A percentile compares a stretch with the other conserved stretches of the same genome.
Conservation (phyloP, 2,888 invertebrate species). For the Meiosimyza platycephala region DNA sequence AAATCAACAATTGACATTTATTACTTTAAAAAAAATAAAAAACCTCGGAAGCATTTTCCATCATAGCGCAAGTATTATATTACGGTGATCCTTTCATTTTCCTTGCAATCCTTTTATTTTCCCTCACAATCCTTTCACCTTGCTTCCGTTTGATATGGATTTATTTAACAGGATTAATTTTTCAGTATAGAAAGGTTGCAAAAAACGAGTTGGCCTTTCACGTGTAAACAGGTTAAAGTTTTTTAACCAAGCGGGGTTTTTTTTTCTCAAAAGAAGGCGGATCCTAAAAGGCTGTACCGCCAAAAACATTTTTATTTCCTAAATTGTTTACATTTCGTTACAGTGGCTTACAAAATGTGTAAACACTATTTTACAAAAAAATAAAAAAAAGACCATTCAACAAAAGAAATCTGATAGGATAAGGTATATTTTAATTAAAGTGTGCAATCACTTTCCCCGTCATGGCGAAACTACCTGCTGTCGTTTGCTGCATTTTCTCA, state of each 20-base stretch:
- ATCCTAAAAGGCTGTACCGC: not conserved
- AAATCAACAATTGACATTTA: conserved; percentile 1
- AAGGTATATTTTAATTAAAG: too few species aligned
- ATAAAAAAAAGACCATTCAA: not conserved
- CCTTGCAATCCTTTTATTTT: conserved; percentile 10
- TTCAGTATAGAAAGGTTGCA: conserved; percentile 50
- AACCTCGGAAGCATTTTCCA: not conserved
- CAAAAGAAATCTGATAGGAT: too few species aligned
- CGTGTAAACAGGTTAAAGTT: conserved; percentile 29
- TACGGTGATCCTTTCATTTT: conserved; percentile 62
- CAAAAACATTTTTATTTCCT: not conserved
- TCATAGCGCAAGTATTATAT: conserved; percentile 49
- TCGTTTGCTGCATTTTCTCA: conserved; percentile 21
- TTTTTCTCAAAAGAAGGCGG: not conserved
- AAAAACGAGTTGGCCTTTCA: conserved; percentile 30
- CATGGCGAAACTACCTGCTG: conserved; percentile 18
- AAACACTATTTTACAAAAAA: not conserved
- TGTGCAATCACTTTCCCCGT: conserved; percentile 12
- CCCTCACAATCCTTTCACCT: conserved; percentile 19
- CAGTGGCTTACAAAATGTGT: conserved; percentile 17
- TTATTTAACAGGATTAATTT: conserved; percentile 54
- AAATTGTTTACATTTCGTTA: conserved; percentile 25
- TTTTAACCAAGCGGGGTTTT: conserved; percentile 4
- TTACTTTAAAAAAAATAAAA: not conserved
- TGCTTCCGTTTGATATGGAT: conserved; percentile 36